These are phyloP conservation scores for Sebastes vulpes DNA, from an alignment of 2,797 vertebrate genomes.

Conservation along the genomic window DNA sequence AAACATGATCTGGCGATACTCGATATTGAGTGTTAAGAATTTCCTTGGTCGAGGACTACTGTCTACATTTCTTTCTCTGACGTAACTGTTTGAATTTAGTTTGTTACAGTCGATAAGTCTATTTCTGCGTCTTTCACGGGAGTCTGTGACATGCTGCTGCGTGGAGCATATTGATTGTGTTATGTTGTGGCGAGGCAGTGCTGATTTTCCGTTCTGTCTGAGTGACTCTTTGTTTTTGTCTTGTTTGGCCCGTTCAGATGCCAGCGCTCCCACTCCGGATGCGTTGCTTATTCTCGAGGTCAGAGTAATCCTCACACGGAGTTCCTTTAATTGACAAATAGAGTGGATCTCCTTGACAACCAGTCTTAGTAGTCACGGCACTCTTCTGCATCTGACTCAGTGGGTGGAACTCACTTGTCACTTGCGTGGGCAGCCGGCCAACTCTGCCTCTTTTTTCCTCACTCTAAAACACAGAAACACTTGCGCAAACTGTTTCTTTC, in stretches of 20 bases:
- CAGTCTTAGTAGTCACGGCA: constrained; percentile 68
- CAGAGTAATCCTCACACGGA: constrained; percentile 54
- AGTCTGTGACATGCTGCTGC: not conserved
- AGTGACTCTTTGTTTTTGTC: constrained; percentile 43
- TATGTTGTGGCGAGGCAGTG: constrained; percentile 20
- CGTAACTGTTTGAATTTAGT: not conserved
- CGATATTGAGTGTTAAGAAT: too few species aligned
- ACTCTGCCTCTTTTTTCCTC: constrained; percentile 43
- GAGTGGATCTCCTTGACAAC: constrained; percentile 78
- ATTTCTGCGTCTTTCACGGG: constrained; percentile 3
- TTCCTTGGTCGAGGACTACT: not conserved
- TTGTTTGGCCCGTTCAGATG: constrained; percentile 31
- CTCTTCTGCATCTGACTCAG: constrained; percentile 67
- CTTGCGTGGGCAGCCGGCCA: constrained; percentile 67
- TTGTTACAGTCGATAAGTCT: constrained; percentile 8
- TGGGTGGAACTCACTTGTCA: constrained; percentile 72
- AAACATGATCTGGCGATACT: too few species aligned
- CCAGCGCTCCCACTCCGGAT: constrained; percentile 43
- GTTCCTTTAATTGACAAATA: constrained; percentile 73
- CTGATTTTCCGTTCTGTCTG: constrained; percentile 26
- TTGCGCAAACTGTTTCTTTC: constrained; percentile 24
- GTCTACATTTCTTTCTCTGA: not conserved
- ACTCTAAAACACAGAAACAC: constrained; percentile 27
- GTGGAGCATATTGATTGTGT: constrained; percentile 21
- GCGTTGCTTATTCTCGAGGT: constrained; percentile 55